Evolutionary conservation across 2,113 vertebrate species (phyloP).

Genomic region (Sander lucioperca): DNA sequence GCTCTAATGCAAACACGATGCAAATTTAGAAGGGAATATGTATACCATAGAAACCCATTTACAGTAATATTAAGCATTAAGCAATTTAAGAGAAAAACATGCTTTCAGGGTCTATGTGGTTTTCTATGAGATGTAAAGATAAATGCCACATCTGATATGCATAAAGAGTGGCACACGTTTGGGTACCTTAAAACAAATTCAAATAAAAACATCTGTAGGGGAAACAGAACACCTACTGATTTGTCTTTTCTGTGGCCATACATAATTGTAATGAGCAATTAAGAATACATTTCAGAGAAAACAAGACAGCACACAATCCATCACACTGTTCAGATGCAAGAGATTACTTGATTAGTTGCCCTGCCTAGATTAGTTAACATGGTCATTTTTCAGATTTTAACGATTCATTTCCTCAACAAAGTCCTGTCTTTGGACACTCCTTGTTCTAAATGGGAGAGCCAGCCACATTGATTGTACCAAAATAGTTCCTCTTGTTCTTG

Average conservation of each 20-base stretch:
- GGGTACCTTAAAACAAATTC: conserved; percentile 21
- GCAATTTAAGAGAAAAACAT: neutral
- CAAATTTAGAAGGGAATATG: neutral
- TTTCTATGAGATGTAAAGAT: neutral
- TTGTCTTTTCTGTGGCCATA: conserved; percentile 56
- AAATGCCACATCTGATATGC: neutral
- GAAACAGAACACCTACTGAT: conserved; percentile 50
- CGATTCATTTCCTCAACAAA: conserved; percentile 60
- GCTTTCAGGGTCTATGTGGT: neutral
- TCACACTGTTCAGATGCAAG: conserved; percentile 72
- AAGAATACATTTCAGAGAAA: conserved; percentile 66
- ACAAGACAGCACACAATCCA: conserved; percentile 69
- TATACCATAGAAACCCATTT: neutral
- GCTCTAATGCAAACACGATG: neutral
- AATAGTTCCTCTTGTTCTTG: conserved; percentile 25
- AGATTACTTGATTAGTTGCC: conserved; percentile 80
- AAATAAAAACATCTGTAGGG: conserved; percentile 34
- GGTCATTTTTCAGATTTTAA: conserved; percentile 77
- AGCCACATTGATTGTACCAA: conserved; percentile 27
- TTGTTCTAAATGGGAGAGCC: conserved; percentile 33
- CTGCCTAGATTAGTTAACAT: conserved; percentile 75
- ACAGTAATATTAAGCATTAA: neutral
- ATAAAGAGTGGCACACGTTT: neutral
- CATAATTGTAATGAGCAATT: conserved; percentile 77
- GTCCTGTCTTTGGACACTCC: conserved; percentile 28